A percentile compares a stretch with the other conserved stretches of the same genome.
Evolutionary conservation across 2,888 invertebrate genomes (phyloP).

Genomic region (Agrochola litura): DNA sequence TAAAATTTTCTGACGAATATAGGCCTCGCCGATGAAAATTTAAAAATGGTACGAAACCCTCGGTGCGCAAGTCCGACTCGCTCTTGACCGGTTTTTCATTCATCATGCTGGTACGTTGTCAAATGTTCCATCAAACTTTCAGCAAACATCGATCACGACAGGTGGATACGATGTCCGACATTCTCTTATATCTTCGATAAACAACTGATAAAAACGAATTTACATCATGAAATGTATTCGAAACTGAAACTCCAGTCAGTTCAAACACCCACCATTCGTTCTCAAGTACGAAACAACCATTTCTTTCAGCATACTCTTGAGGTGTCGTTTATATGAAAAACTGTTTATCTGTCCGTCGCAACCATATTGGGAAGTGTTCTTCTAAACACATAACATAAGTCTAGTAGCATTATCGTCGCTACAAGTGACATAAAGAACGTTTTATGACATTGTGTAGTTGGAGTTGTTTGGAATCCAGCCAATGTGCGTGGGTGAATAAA

Average conservation of each 20-base stretch:
- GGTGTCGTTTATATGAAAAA: slow-evolving; percentile 48
- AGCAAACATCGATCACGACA: neutral
- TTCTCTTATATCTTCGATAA: neutral
- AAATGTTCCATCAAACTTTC: too few species aligned
- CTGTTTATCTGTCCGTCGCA: slow-evolving; percentile 41
- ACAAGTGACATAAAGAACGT: slow-evolving; percentile 45
- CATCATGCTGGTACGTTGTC: too few species aligned
- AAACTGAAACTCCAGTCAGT: too few species aligned
- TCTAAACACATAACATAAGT: slow-evolving; percentile 33
- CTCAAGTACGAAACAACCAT: slow-evolving; percentile 25
- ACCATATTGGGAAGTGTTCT: slow-evolving; percentile 50
- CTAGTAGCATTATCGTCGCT: slow-evolving; percentile 42
- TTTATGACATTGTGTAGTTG: slow-evolving; percentile 38
- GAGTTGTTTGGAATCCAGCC: slow-evolving; percentile 30
- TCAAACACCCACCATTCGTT: neutral
- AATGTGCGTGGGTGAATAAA: slow-evolving; percentile 14
- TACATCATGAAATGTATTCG: neutral
- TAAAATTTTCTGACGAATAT: too few species aligned
- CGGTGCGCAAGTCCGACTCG: too few species aligned
- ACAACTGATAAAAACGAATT: neutral
- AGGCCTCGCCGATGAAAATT: too few species aligned
- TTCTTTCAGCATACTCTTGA: slow-evolving; percentile 43
- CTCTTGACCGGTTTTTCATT: too few species aligned
- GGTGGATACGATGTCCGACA: neutral
- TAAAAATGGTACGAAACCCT: too few species aligned